Evolutionary conservation across 1,140 invertebrate genomes (phyloP), one percentile per base, ranked within the genome.

Genomic region (Homalodisca vitripennis): DNA sequence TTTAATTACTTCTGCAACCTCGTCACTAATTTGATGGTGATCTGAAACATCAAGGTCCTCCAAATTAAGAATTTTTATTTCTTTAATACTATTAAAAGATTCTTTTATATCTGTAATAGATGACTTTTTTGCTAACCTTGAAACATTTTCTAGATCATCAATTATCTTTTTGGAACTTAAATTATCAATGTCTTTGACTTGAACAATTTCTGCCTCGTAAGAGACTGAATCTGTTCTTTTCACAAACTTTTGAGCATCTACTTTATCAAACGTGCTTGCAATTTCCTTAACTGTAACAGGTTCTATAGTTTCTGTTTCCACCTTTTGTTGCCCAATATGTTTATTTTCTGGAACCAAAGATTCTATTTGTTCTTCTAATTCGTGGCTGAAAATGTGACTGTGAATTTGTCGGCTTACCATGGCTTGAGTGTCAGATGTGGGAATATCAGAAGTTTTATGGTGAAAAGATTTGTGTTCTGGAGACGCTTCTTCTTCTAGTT

Each of bases 401-500:
- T 78, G 75, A 48, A 80, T 80, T 68, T 80, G 77, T 30, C 77
- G 71, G 60, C 71, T 75, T 32, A 79, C 72, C 64, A 76, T 72
- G 17, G 62, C 71, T 75, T 79, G 73, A 48, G 74, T 72, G 71
- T 78, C 76, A 48, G 73, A 73, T n/a, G 76, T 71, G 55, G 74
- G 70, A 27, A 73, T 53, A 20, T 72, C 71, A 41, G 63, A 31
- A 30, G 57, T 32, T 69, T 67, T 70, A 66, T 71, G 69, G 27
- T 71, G 60, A 66, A 77, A 69, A 24, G 74, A 73, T 74, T 81
- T 82, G 73, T 78, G 78, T 75, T 84, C 83, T 6, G 82, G 82
- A 1, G 82, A 82, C n/a, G 75, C 70, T 74, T 83, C 82, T 76
- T 84, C 82, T 74, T 82, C 81, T 26, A 78, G 70, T 72, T 82